Percentiles rank a stretch among this genome's conserved stretches.
phyloP scores from a whole-genome alignment of 2,113 vertebrate species.

The Plecturocebus donacophilus region DNA sequence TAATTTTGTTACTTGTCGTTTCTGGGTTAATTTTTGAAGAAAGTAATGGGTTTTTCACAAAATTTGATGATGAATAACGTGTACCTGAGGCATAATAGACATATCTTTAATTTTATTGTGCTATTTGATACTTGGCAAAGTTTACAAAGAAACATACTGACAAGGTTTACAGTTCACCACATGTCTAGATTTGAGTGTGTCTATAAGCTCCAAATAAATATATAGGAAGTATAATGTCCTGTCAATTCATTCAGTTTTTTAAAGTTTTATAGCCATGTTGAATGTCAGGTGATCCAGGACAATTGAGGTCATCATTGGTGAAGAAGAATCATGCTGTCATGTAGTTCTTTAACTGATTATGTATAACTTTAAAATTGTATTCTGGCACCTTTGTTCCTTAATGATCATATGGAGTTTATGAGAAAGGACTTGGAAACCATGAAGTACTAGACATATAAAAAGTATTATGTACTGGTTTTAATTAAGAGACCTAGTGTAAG shows the following conservation, averaged over 20 bases:
- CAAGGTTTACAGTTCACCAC: not conserved
- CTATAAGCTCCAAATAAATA: not conserved
- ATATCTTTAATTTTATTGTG: slow-evolving; percentile 35
- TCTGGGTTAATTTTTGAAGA: slow-evolving; percentile 9
- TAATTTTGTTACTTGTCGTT: not conserved
- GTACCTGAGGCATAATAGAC: not conserved
- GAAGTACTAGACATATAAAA: not conserved
- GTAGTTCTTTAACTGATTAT: slow-evolving; percentile 26
- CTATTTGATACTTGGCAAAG: not conserved
- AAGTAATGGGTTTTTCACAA: not conserved
- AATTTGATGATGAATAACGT: slow-evolving; percentile 17
- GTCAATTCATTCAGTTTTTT: not conserved
- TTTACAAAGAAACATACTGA: not conserved
- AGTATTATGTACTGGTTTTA: not conserved
- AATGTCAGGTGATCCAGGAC: slow-evolving; percentile 8
- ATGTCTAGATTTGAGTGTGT: slow-evolving; percentile 12
- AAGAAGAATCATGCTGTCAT: slow-evolving; percentile 30
- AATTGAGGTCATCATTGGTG: not conserved
- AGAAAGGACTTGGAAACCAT: slow-evolving; percentile 31
- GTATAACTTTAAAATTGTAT: slow-evolving; percentile 17
- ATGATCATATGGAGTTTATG: not conserved
- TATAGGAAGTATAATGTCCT: not conserved
- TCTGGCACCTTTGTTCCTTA: not conserved
- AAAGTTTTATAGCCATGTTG: not conserved
- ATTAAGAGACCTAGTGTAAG: not conserved